Conservation (phyloP, 2,888 invertebrate genomes). For the Lucinisca nassula region DNA sequence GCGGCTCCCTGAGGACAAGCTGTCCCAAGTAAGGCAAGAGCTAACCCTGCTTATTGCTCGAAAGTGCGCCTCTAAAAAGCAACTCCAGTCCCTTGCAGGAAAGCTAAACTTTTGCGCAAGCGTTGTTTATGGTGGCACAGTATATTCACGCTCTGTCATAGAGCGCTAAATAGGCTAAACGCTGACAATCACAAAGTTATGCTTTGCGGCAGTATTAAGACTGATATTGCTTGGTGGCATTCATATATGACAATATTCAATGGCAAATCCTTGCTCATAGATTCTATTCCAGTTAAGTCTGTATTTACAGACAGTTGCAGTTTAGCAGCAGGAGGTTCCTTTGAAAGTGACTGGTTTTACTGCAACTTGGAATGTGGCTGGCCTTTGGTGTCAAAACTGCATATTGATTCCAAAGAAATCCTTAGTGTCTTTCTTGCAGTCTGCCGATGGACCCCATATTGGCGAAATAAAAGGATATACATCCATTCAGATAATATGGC, state of each 20-base stretch:
- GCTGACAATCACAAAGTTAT: slow-evolving; percentile 7
- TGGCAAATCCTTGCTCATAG: slow-evolving; percentile 33
- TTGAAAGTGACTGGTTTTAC: slow-evolving; percentile 31
- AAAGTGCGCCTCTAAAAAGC: slow-evolving; percentile 19
- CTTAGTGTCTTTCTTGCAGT: too few relatives aligned
- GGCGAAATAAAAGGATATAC: too few relatives aligned
- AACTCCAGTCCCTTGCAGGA: slow-evolving; percentile 17
- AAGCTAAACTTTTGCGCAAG: neutral
- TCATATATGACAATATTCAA: slow-evolving; percentile 31
- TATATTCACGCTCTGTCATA: neutral
- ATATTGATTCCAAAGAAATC: too few relatives aligned
- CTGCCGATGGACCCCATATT: too few relatives aligned
- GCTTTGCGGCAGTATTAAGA: neutral
- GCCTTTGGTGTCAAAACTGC: neutral
- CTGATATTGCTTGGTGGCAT: slow-evolving; percentile 40
- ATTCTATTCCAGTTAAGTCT: too few relatives aligned
- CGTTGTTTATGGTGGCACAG: slow-evolving; percentile 1
- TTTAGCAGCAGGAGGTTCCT: slow-evolving; percentile 18
- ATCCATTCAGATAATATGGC: too few relatives aligned
- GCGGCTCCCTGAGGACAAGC: slow-evolving; percentile 16
- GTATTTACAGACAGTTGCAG: slow-evolving; percentile 37
- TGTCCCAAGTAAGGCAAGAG: neutral
- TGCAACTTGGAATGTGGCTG: slow-evolving; percentile 17
- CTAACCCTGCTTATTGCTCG: neutral
- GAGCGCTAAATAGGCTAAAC: neutral